phyloP scores from a whole-genome alignment of 2,113 vertebrate genomes.

The Atherinomorus stipes region DNA sequence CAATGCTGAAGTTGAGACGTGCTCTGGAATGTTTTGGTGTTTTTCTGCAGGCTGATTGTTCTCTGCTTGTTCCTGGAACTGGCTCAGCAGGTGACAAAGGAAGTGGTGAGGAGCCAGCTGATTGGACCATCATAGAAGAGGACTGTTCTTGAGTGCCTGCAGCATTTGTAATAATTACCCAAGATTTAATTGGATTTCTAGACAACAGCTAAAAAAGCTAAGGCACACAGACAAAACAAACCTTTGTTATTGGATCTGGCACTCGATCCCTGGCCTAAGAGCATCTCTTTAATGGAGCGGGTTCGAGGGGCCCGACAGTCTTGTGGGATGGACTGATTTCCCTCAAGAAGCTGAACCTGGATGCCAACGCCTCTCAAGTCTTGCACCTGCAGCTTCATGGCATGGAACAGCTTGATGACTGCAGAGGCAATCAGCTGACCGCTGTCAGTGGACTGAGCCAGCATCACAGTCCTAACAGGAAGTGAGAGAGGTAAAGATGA shows the following conservation, averaged over 20 bases:
- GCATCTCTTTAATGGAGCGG: constrained; percentile 89
- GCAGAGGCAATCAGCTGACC: constrained; percentile 91
- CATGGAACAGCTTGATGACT: constrained; percentile 90
- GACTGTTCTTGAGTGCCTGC: constrained; percentile 78
- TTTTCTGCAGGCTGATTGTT: constrained; percentile 72
- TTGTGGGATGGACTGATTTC: constrained; percentile 68
- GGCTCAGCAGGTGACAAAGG: constrained; percentile 74
- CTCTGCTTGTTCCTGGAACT: constrained; percentile 82
- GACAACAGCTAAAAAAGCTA: neutral
- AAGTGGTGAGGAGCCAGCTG: constrained; percentile 60
- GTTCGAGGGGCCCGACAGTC: constrained; percentile 67
- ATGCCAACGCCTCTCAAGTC: constrained; percentile 97
- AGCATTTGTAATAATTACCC: constrained; percentile 57
- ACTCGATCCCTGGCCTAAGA: constrained; percentile 80
- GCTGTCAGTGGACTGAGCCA: constrained; percentile 91
- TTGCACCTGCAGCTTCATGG: constrained; percentile 92
- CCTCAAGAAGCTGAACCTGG: constrained; percentile 91
- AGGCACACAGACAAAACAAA: constrained; percentile 20
- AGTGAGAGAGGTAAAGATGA: constrained; percentile 3
- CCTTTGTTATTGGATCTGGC: constrained; percentile 44
- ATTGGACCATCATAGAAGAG: constrained; percentile 70
- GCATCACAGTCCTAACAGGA: constrained; percentile 87
- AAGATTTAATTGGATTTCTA: constrained; percentile 19
- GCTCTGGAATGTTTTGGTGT: constrained; percentile 83
- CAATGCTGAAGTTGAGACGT: constrained; percentile 91